Evolutionary conservation across 2,888 invertebrate genomes (phyloP), one percentile per base, ranked within the genome.

Genomic region (Sepiola atlantica): DNA sequence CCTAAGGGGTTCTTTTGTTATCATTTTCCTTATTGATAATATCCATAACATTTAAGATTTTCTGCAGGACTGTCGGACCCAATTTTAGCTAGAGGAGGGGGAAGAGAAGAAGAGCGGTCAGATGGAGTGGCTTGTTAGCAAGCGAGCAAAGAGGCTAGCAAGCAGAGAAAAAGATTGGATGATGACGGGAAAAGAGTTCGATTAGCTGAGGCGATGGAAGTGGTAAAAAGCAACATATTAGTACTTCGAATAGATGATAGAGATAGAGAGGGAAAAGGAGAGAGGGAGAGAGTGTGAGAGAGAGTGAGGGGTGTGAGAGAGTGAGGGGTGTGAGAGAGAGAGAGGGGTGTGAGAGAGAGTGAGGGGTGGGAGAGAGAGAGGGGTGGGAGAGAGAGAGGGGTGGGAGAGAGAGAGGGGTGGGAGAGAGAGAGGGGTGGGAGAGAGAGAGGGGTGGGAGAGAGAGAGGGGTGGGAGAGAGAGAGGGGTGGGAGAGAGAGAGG

Each of bases 111-210:
- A 92, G 45, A 92, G 92, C 54, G 45, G 55, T 45, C 92, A 55
- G n/a, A 54, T 92, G 54, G 20, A 55, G 28, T 55, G 8, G 91
- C 28, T 54, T n/a, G 91, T 21, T 32, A 45, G 91, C 24, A 28
- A 54, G 10, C 28, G 28, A 32, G n/a, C 45, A 91, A 45, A 24
- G 18, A 54, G 28, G 54, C 54, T 24, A 92, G 92, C 92, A 92
- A 55, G 92, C 92, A 45, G 28, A 92, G 54, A 92, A 92, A 77
- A 92, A 92, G n/a, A 77, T 18, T 77, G 77, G 77, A 77, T 77
- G 77, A 77, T n/a, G n/a, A 77, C 6, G 21, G 21, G 18, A 18
- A 77, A 77, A 32, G n/a, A 32, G 77, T 77, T 77, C 32, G 10
- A 14, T 14, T 77, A n/a, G 77, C 12, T 4, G 77, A 77, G n/a